A percentile compares a stretch with the other conserved stretches of the same genome.
These are phyloP conservation scores for Cyanoderma ruficeps DNA, from an alignment of 2,113 vertebrate genomes.

Conservation along the genomic window DNA sequence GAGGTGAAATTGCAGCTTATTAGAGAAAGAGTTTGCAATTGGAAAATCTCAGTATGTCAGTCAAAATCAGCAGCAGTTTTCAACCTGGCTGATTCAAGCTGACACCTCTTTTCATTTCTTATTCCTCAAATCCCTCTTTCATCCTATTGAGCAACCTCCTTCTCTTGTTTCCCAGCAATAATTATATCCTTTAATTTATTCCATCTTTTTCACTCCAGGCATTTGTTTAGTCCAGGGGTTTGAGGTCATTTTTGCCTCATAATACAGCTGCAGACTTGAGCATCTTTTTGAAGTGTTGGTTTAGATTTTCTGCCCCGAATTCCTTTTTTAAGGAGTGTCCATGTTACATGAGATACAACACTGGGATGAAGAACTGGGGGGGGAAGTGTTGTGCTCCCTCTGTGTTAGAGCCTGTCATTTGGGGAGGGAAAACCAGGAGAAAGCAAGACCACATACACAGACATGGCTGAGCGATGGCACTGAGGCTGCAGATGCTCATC, in stretches of 20 bases:
- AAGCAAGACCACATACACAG: fast-evolving
- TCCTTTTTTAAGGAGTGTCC: background rate
- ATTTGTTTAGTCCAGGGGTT: constrained; percentile 25
- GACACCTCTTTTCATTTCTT: constrained; percentile 56
- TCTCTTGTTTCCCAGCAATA: constrained; percentile 5
- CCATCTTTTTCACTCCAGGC: constrained; percentile 13
- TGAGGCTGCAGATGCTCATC: background rate
- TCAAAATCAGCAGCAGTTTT: constrained; percentile 42
- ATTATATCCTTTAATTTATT: constrained; percentile 48
- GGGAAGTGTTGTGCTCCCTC: background rate
- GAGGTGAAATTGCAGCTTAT: constrained; percentile 36
- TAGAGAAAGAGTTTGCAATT: constrained; percentile 10
- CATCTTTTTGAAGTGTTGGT: background rate
- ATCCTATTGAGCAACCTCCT: background rate
- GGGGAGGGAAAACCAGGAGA: background rate
- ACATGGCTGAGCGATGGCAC: background rate
- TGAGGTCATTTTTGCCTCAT: background rate
- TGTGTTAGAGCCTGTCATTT: fast-evolving
- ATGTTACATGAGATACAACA: background rate
- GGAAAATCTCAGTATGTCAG: constrained; percentile 1
- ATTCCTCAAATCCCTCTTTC: constrained; percentile 30
- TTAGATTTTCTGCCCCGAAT: constrained; percentile 23
- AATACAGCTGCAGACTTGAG: background rate
- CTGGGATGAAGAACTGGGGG: background rate
- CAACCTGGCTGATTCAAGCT: constrained; percentile 36